Evolutionary conservation across 2,113 vertebrate species (phyloP), one percentile per base, ranked within the genome.

Genomic region (Channa argus): DNA sequence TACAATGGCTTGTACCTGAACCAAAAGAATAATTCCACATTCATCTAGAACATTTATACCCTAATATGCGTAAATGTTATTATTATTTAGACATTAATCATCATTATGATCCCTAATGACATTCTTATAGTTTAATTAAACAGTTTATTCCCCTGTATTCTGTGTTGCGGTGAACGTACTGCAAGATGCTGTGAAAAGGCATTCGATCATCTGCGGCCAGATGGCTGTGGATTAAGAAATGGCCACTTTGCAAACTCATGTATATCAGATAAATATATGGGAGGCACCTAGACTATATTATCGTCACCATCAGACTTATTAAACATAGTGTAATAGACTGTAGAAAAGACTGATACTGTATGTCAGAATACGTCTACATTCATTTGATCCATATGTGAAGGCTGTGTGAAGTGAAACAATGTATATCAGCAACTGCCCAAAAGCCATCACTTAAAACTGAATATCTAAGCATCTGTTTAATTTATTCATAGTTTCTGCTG

Each of bases 71-170:
- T 82, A 92, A 90, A 89, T 88, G 86, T 80, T 91, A 84, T 82
- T 92, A 90, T 90, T 90, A 92, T 92, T 91, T 91, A 86, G 87
- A 85, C 79, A 94, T 93, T 89, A 87, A 93, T 94, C 92, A 92
- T 91, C 86, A 91, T 94, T 92, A 92, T 73, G 77, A 80, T 63
- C 24, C 70, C 47, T 92, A 91, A 93, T 88, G 81, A 89, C 83
- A 87, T 91, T 91, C 85, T 91, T 93, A 93, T 80, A 84, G 64
- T 91, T 87, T 86, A 93, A 92, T 92, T 90, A 88, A 85, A 92
- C 61, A 68, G 62, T 77, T 77, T 53, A 41, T 53, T 68, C 44
- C 72, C 75, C 71, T 72, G 71, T 78, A 58, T 39, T 85, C 71
- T 60, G 71, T 36, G 60, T 80, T 87, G 89, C 79, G 86, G 75